Conservation (phyloP, 1,140 invertebrate genomes). For the Drosophila persimilis region DNA sequence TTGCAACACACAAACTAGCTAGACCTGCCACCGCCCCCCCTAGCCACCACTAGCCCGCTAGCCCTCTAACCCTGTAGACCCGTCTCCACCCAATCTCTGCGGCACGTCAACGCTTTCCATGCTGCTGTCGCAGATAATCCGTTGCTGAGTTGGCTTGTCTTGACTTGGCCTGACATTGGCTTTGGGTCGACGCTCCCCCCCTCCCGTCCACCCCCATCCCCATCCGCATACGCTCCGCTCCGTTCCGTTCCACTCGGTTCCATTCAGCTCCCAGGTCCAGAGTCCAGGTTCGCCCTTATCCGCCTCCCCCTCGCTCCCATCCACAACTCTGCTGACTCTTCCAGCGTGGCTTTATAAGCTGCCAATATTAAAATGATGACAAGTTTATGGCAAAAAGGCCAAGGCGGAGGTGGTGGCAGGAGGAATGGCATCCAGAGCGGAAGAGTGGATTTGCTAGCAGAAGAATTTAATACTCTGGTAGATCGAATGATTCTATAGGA, state of each 20-base stretch:
- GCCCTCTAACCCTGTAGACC: not conserved
- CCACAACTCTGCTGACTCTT: conserved; percentile 15
- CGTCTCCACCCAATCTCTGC: not conserved
- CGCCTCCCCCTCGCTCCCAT: not conserved
- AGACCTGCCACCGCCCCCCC: conserved; percentile 22
- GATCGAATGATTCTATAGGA: too few species aligned
- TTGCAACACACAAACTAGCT: conserved; percentile 74
- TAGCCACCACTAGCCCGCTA: not conserved
- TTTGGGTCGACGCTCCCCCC: conserved; percentile 50
- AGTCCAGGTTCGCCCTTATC: too few species aligned
- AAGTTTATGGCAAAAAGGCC: conserved; percentile 72
- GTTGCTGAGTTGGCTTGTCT: conserved; percentile 78
- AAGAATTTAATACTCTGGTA: too few species aligned
- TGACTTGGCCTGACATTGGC: conserved; percentile 78
- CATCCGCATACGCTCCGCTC: not conserved
- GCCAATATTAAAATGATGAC: conserved; percentile 82
- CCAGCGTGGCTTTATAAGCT: conserved; percentile 78
- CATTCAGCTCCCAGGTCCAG: conserved; percentile 15
- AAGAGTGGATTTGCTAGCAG: too few species aligned
- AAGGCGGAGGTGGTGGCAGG: conserved; percentile 15
- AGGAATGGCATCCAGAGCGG: too few species aligned
- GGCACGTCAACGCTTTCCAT: conserved; percentile 61
- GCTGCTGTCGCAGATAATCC: conserved; percentile 76
- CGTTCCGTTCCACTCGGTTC: conserved; percentile 17
- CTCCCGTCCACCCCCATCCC: not conserved